Evolutionary conservation across 2,797 vertebrate genomes (phyloP).

Genomic region (Carapus acus): DNA sequence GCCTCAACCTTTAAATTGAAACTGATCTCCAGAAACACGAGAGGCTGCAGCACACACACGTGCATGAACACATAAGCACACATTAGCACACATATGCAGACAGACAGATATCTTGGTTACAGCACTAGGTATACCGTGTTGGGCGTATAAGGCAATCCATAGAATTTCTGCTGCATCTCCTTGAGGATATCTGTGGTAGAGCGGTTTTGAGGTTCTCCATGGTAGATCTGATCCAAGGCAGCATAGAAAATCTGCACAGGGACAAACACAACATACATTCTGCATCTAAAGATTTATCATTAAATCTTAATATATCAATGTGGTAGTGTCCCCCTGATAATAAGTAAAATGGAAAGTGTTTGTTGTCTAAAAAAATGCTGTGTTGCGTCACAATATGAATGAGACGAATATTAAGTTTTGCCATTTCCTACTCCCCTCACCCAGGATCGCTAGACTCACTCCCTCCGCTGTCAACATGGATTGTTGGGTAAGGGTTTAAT

Average conservation of each 20-base stretch:
- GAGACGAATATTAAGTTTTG: no score
- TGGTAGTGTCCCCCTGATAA: not conserved
- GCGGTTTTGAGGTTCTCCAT: slow-evolving; percentile 78
- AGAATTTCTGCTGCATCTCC: slow-evolving; percentile 87
- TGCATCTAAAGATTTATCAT: slow-evolving; percentile 2
- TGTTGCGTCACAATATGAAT: not conserved
- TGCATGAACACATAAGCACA: no score
- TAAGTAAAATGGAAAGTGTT: not conserved
- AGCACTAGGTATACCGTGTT: slow-evolving; percentile 76
- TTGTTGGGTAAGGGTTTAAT: no score
- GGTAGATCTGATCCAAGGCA: slow-evolving; percentile 92
- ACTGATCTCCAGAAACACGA: slow-evolving; percentile 23
- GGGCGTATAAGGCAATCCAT: slow-evolving; percentile 83
- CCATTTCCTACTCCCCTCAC: no score
- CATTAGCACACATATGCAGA: no score
- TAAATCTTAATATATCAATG: not conserved
- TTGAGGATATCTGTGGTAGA: slow-evolving; percentile 88
- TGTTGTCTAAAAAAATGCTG: not conserved
- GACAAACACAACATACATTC: not conserved
- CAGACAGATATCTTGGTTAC: not conserved
- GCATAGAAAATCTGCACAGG: slow-evolving; percentile 87
- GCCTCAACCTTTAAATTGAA: slow-evolving; percentile 38
- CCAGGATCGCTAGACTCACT: no score
- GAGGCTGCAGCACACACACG: slow-evolving; percentile 11
- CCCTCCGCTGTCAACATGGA: no score